Evolutionary conservation across 53 echinoderm and acorn worm genomes (phyloP).

Genomic region (Holothuria leucospilota): DNA sequence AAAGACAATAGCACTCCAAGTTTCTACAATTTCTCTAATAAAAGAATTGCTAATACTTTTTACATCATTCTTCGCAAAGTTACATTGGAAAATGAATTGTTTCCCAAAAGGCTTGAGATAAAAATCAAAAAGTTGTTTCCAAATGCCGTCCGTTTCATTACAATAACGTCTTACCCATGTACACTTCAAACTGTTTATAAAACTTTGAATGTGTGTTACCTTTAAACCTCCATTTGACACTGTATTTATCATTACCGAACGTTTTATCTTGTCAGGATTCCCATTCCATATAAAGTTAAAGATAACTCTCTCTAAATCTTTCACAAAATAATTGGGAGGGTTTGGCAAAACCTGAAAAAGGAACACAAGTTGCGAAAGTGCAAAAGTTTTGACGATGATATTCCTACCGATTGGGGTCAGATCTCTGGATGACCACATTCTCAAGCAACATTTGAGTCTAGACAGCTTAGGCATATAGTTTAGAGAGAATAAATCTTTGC

Average conservation of each 20-base stretch:
- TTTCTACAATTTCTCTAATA: too few species aligned
- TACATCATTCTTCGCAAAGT: neutral
- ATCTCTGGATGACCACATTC: neutral
- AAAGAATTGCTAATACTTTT: too few species aligned
- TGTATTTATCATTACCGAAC: neutral
- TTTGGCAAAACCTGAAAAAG: conserved; percentile 17
- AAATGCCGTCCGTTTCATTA: neutral
- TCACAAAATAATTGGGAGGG: neutral
- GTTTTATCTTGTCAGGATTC: too few species aligned
- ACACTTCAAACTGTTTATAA: too few species aligned
- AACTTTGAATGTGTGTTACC: neutral
- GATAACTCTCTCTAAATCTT: too few species aligned
- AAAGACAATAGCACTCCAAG: too few species aligned
- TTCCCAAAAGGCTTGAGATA: neutral
- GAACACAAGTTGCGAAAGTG: neutral
- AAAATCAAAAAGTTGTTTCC: neutral
- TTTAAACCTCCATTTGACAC: neutral
- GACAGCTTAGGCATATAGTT: neutral
- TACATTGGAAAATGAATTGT: neutral
- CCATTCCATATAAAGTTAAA: too few species aligned
- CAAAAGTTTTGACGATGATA: neutral
- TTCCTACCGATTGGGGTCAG: neutral
- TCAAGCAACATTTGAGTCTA: neutral
- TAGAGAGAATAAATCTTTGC: neutral
- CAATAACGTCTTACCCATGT: neutral